A percentile compares a stretch with the other conserved stretches of the same genome.
These are phyloP conservation scores for Epinotia demarniana DNA, from an alignment of 2,888 invertebrate species.

Conservation along the genomic window DNA sequence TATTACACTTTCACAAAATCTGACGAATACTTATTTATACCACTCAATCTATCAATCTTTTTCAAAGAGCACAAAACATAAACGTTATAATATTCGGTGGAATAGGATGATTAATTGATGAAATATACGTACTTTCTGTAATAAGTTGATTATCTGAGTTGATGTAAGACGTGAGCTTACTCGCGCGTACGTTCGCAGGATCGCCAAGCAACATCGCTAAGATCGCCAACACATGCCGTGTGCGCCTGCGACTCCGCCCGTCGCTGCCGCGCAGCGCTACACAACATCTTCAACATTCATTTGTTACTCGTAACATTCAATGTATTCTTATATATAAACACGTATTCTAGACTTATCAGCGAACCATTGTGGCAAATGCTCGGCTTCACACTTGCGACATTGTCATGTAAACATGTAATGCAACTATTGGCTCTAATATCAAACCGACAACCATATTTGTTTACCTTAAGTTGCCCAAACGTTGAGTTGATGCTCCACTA, in stretches of 20 bases:
- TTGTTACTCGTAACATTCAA: conserved; percentile 61
- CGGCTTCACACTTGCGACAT: conserved; percentile 42
- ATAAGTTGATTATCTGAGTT: not conserved
- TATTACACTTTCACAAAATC: not conserved
- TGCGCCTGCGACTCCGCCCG: conserved; percentile 71
- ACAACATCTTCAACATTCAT: conserved; percentile 54
- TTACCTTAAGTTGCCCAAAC: conserved; percentile 22
- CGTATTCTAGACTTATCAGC: conserved; percentile 29
- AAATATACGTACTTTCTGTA: not conserved
- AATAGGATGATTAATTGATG: not conserved
- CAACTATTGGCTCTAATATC: conserved; percentile 51
- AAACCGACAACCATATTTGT: conserved; percentile 38
- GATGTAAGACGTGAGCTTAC: conserved; percentile 11
- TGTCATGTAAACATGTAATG: conserved; percentile 20
- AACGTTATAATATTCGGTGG: not conserved
- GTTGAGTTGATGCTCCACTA: not conserved
- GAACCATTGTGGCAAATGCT: conserved; percentile 40
- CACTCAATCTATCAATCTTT: not conserved
- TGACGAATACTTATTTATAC: not conserved
- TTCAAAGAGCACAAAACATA: conserved; percentile 8
- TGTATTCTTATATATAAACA: conserved; percentile 42
- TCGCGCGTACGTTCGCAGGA: conserved; percentile 58
- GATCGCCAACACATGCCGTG: conserved; percentile 63
- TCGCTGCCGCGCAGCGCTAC: conserved; percentile 59
- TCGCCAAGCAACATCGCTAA: conserved; percentile 63